Conservation (phyloP, 2,113 vertebrate genomes). For the Vulpes lagopus region DNA sequence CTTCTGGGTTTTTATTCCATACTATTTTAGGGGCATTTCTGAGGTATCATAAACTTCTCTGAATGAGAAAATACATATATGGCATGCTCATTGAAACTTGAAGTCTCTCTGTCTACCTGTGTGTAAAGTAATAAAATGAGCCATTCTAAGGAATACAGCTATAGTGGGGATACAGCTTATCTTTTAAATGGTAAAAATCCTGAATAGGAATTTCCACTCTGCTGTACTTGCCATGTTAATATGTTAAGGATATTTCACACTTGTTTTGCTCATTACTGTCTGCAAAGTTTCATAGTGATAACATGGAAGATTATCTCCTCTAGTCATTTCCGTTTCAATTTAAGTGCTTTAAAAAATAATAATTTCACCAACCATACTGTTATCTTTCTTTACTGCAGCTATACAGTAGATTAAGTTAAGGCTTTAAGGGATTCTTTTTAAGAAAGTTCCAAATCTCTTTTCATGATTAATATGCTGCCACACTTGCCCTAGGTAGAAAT, state of each 20-base stretch:
- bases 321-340: conserved; percentile 68
- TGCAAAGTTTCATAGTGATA: conserved; percentile 70
- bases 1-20: background rate
- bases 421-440: conserved; percentile 61
- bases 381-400: conserved; percentile 63
- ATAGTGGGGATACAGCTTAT: background rate
- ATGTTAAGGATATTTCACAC: conserved; percentile 70
- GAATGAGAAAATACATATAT: background rate
- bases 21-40: background rate
- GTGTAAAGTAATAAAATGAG: conserved; percentile 36
- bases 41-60: background rate
- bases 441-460: conserved; percentile 65
- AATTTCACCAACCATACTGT: conserved; percentile 61
- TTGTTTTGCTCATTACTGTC: conserved; percentile 63
- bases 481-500: conserved; percentile 45
- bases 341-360: conserved; percentile 58
- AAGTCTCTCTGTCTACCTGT: background rate
- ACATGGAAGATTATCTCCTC: conserved; percentile 53
- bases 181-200: conserved; percentile 11
- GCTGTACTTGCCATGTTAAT: background rate
- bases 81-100: background rate
- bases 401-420: conserved; percentile 56
- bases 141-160: background rate
- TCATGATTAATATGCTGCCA: conserved; percentile 60
- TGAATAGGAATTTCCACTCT: background rate